Percentiles rank a stretch among this genome's conserved stretches.
Evolutionary conservation across 2,113 vertebrate genomes (phyloP).

Genomic region (Semnornis frantzii): DNA sequence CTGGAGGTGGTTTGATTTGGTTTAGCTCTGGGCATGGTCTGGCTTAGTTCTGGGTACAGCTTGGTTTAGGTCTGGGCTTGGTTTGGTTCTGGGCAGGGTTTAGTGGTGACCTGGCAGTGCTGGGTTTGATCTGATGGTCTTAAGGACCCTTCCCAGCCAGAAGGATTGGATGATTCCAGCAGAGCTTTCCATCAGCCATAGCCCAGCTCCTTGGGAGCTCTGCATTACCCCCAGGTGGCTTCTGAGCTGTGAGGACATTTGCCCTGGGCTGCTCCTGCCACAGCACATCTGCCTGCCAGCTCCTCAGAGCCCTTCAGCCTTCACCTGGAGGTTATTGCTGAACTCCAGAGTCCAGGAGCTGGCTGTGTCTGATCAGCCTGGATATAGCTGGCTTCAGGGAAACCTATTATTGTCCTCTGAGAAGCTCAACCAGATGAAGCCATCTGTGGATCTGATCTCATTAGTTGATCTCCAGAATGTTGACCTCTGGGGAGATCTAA

Average conservation of each 20-base stretch:
- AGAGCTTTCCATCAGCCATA: too few species aligned
- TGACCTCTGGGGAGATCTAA: not conserved
- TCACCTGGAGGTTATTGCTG: not conserved
- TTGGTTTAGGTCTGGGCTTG: too few species aligned
- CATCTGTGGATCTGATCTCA: constrained; percentile 12
- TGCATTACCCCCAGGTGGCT: not conserved
- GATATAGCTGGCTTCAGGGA: not conserved
- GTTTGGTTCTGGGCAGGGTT: too few species aligned
- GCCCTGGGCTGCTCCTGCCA: not conserved
- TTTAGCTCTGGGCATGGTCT: too few species aligned
- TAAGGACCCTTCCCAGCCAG: too few species aligned
- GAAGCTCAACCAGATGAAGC: constrained; percentile 22
- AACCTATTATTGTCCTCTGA: constrained; percentile 12
- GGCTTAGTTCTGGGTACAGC: too few species aligned
- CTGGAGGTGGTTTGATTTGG: too few species aligned
- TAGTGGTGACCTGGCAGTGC: too few species aligned
- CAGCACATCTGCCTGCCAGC: not conserved
- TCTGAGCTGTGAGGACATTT: not conserved
- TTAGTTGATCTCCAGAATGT: not conserved
- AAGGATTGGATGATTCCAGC: too few species aligned
- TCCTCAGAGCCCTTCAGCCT: too few species aligned
- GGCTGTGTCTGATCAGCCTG: not conserved
- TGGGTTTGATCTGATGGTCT: too few species aligned
- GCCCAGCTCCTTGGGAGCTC: too few species aligned
- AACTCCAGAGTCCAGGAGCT: not conserved